Base-by-base conservation (phyloP, 2,797 vertebrate species). In the Acipenser ruthenus region DNA sequence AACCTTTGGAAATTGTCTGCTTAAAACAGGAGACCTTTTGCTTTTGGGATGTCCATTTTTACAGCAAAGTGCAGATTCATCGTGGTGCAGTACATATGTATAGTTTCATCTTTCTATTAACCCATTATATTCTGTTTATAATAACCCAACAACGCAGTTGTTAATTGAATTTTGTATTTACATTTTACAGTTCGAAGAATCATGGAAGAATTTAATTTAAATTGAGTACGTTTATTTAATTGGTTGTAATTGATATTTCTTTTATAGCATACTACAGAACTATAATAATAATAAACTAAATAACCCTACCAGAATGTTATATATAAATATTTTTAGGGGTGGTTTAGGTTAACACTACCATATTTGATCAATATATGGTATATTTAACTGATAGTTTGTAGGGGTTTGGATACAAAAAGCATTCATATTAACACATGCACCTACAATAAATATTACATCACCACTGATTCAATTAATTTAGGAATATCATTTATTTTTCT, bases 221-320 rank as follows among this genome's bases (percentile, higher is more conserved):
- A 73, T 73, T 77, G 80, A 71, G 79, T 85, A 18, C 18, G 18
- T 78, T 18, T 80, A 72, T 78, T 84, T 87, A 86, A 88, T 89
- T 73, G 83, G 78, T 85, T 88, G 80, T 92, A 85, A 83, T 89
- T 95, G 87, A 89, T 93, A 94, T 94, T 93, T 89, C 77, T 88
- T 91, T 86, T 91, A 85, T 92, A 90, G 86, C 87, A 90, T 82
- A 75, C 89, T 84, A 71, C 85, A 70, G 71, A 81, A 81, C 78
- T 82, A 78, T 74, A 81, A 76, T 18, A 18, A 18, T 18, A 18
- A 18, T 77, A 90, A 87, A 37, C 37, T 37, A 37, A 37, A 37
- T 37, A 37, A 4, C 37, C 37, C 37, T 37, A 37, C 37, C 37
- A 37, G 4, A 37, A 37, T 18, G 18, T 18, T 18, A 18, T 18